Percentiles rank a stretch among this genome's conserved stretches.
Conservation (phyloP, 2,797 vertebrate genomes). For the Leptodactylus fallax region DNA sequence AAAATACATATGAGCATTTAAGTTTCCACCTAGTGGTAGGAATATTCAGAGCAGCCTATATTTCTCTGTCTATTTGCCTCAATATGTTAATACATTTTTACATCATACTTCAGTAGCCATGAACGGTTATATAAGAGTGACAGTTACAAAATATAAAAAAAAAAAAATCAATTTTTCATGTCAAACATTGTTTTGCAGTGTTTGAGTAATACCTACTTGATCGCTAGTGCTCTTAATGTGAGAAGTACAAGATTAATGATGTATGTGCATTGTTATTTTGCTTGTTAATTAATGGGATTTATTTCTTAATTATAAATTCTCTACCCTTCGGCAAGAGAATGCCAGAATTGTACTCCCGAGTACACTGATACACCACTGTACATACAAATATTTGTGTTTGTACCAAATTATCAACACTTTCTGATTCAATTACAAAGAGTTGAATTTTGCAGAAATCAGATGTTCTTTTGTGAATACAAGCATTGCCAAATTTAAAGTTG, state of each 20-base stretch:
- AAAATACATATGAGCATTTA: not conserved
- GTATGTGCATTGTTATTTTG: conserved; percentile 24
- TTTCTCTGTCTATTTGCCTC: not conserved
- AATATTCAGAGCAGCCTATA: not conserved
- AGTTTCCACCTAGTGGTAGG: not conserved
- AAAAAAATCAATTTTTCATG: not conserved
- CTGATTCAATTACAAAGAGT: too few relatives aligned
- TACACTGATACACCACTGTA: not conserved
- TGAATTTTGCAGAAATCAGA: not conserved
- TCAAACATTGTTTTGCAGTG: not conserved
- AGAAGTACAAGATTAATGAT: conserved; percentile 5
- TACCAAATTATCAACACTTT: not conserved
- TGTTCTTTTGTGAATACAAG: not conserved
- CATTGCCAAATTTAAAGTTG: not conserved
- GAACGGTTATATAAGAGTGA: not conserved
- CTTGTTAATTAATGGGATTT: conserved; percentile 30
- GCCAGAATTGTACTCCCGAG: not conserved
- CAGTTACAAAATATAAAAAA: not conserved
- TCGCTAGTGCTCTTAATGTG: not conserved
- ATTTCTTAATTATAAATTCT: conserved; percentile 24
- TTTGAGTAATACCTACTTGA: conserved; percentile 3
- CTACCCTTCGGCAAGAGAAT: conserved; percentile 2
- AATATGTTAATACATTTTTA: not conserved
- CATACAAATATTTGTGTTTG: not conserved
- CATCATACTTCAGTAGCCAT: not conserved